Evolutionary conservation across 2,797 vertebrate species (phyloP).

Genomic region (Euthynnus affinis): DNA sequence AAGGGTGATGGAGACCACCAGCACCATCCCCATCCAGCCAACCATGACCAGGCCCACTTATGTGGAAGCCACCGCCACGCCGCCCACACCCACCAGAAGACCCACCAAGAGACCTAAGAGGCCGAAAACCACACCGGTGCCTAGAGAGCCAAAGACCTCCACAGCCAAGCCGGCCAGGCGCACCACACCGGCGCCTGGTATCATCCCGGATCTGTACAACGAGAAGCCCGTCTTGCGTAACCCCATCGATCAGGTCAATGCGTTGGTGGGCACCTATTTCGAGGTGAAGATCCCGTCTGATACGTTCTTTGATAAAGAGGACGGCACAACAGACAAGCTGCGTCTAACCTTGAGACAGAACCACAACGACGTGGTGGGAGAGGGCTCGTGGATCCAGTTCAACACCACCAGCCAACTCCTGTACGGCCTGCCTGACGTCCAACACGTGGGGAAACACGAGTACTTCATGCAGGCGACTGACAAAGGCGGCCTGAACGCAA

Average conservation of each 20-base stretch:
- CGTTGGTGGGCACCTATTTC: slow-evolving; percentile 96
- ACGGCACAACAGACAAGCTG: slow-evolving; percentile 97
- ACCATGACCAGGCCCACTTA: slow-evolving; percentile 88
- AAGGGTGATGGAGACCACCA: slow-evolving; percentile 87
- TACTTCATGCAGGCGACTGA: slow-evolving; percentile 97
- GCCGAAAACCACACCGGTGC: slow-evolving; percentile 86
- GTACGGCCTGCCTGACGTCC: slow-evolving; percentile 92
- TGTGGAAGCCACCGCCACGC: slow-evolving; percentile 89
- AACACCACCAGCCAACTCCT: slow-evolving; percentile 98
- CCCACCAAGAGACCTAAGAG: slow-evolving; percentile 89
- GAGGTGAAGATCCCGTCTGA: slow-evolving; percentile 98
- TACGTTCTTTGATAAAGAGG: slow-evolving; percentile 96
- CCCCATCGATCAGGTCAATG: slow-evolving; percentile 94
- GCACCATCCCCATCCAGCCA: slow-evolving; percentile 87
- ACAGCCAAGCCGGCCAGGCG: slow-evolving; percentile 84
- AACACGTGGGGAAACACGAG: slow-evolving; percentile 92
- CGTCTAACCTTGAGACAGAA: slow-evolving; percentile 92
- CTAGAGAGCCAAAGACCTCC: slow-evolving; percentile 88
- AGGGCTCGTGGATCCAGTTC: slow-evolving; percentile 96
- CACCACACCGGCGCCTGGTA: slow-evolving; percentile 86
- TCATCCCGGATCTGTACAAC: slow-evolving; percentile 85
- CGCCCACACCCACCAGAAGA: slow-evolving; percentile 85
- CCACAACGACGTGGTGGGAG: slow-evolving; percentile 89
- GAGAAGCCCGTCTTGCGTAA: slow-evolving; percentile 91
- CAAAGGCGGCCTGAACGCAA: slow-evolving; percentile 91